A percentile compares a stretch with the other conserved stretches of the same genome.
phyloP scores from a whole-genome alignment of 2,888 invertebrate genomes.

The Quadriops clusia region DNA sequence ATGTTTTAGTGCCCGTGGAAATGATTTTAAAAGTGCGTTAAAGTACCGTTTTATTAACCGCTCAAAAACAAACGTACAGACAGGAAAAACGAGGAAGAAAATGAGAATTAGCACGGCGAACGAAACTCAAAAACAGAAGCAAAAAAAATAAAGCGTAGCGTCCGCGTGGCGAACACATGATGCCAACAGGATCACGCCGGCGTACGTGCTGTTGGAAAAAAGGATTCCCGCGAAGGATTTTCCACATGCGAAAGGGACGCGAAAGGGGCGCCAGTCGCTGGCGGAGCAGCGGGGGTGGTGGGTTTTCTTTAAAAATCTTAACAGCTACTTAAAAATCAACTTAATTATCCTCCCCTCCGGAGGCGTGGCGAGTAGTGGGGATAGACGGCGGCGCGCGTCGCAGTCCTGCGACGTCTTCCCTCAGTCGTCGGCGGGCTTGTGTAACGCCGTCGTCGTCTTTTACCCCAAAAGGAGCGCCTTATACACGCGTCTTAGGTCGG shows the following conservation, averaged over 20 bases:
- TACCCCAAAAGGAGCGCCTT: conserved; percentile 34
- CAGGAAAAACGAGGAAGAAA: conserved; percentile 1
- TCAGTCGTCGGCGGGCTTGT: conserved; percentile 38
- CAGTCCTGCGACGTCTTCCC: conserved; percentile 36
- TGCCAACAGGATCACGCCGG: background rate
- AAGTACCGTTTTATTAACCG: too few relatives aligned
- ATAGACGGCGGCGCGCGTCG: conserved; percentile 33
- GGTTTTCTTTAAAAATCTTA: conserved; percentile 36
- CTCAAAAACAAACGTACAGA: conserved; percentile 3
- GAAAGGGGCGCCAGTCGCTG: conserved; percentile 10
- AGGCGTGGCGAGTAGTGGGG: conserved; percentile 31
- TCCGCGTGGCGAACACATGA: background rate
- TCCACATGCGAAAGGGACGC: conserved; percentile 23
- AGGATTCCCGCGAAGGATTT: background rate
- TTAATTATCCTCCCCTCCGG: conserved; percentile 35
- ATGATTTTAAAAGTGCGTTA: background rate
- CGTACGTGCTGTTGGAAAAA: conserved; percentile 2
- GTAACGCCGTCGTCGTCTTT: conserved; percentile 33
- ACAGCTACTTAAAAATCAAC: conserved; percentile 36
- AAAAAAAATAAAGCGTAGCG: background rate
- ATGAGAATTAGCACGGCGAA: background rate
- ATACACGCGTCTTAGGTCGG: conserved; percentile 35
- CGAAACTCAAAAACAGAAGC: conserved; percentile 5
- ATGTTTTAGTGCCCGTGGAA: conserved; percentile 3
- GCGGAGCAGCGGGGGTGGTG: conserved; percentile 7